Evolutionary conservation across 2,888 invertebrate species (phyloP).

Genomic region (Scaeva pyrastri): DNA sequence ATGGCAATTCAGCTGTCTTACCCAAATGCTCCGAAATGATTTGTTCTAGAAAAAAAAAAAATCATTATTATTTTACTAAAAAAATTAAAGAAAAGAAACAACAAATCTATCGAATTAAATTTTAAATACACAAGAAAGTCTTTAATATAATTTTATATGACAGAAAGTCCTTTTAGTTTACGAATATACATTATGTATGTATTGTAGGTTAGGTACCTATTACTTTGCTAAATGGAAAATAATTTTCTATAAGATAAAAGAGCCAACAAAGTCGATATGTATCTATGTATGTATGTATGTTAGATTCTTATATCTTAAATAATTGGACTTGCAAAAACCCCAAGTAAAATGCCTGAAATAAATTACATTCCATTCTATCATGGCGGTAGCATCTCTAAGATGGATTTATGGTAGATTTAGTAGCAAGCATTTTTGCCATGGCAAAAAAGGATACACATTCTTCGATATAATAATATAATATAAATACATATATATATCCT

Average conservation of each 20-base stretch:
- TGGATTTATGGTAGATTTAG: conserved; percentile 66
- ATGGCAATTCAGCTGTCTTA: conserved; percentile 87
- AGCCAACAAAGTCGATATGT: not conserved
- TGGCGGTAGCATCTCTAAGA: conserved; percentile 65
- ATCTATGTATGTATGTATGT: not conserved
- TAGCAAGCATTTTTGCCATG: conserved; percentile 17
- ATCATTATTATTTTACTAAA: not conserved
- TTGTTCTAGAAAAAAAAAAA: conserved; percentile 79
- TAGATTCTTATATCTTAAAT: conserved; percentile 27
- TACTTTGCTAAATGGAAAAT: conserved; percentile 39
- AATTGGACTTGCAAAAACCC: conserved; percentile 36
- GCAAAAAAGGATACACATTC: conserved; percentile 33
- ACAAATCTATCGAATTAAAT: not conserved
- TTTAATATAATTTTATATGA: conserved; percentile 20
- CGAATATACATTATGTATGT: too few species aligned
- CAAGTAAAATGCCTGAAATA: conserved; percentile 66
- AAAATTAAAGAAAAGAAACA: too few species aligned
- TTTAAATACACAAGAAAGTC: not conserved
- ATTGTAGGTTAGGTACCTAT: not conserved
- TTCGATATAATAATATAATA: conserved; percentile 14
- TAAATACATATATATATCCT: not conserved
- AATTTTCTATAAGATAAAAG: conserved; percentile 31
- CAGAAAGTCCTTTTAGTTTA: conserved; percentile 25
- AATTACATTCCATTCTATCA: conserved; percentile 71
- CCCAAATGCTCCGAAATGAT: conserved; percentile 82